Evolutionary conservation across 2,797 vertebrate genomes (phyloP), one percentile per base, ranked within the genome.

Genomic region (Chaetophractus vellerosus): DNA sequence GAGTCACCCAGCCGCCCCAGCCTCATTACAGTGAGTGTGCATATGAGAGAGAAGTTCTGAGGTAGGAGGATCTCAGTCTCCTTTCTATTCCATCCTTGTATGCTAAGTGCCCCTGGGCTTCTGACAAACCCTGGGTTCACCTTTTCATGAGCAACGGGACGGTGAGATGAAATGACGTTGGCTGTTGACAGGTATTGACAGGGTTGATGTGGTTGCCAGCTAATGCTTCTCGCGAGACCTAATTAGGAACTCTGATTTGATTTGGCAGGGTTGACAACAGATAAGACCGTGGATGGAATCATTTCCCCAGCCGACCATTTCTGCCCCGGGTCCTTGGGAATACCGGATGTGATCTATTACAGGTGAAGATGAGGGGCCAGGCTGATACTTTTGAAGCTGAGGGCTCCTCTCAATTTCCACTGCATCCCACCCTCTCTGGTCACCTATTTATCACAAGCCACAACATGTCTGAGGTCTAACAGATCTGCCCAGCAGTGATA

Each of bases 311-410:
- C 97, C 5, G 98, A 98, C 91, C 93, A 98, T 74, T 99, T 99
- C 88, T 98, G 98, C 3, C 45, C 97, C 0, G 91, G 97, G 74
- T 94, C 97, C 66, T 96, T 97, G 3, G 90, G 96, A 48, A 98
- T 99, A 81, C 98, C 98, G 0, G 99, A 99, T 92, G 96, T 99
- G 90, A 98, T 99, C 98, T 99, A 99, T 98, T 99, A 99, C 97
- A 99, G 98, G 99, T 99, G 98, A 98, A 86, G 48, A 83, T 45
- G 33, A 79, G 75, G 93, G 85, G 38, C 85, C 66, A 83, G 92
- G 81, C 28, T 41, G 52, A 93, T 55, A 14, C 93, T 76, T 81
- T 64, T 52, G 64, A 78, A 90, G 31, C 68, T 45, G 8, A 52
- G 81, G 61, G 52, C 68, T 84, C 57, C 64, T 33, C 85, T 9